Percentiles rank a stretch among this genome's conserved stretches.
phyloP scores from a whole-genome alignment of 2,888 invertebrate genomes.

The Dicyrtoma fusca region DNA sequence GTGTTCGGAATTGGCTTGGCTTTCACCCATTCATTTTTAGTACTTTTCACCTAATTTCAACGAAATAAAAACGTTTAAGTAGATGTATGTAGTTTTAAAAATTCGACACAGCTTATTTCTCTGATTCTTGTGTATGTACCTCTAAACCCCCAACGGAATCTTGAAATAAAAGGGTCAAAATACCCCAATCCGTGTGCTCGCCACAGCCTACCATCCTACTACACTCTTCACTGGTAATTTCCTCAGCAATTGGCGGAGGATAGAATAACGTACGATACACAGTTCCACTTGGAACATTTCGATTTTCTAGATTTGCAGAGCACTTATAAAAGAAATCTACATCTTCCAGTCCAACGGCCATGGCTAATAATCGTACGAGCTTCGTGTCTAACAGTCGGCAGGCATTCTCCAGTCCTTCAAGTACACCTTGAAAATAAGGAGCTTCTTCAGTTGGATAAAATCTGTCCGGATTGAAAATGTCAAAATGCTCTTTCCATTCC shows the following conservation, averaged over 20 bases:
- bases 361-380: background rate
- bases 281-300: background rate
- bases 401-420: background rate
- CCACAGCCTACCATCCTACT: background rate
- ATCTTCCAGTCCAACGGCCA: background rate
- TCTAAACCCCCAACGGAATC: constrained; percentile 15
- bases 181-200: background rate
- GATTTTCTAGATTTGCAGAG: background rate
- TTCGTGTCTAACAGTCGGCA: background rate
- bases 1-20: background rate
- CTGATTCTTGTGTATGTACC: background rate
- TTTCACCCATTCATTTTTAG: background rate
- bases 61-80: background rate
- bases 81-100: background rate
- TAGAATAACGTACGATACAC: constrained; percentile 4
- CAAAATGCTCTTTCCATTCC: background rate
- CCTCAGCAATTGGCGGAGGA: background rate
- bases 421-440: background rate
- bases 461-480: background rate
- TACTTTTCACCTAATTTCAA: background rate
- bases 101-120: background rate
- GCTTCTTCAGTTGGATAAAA: constrained; percentile 8
- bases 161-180: constrained; percentile 9
- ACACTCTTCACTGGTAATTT: background rate
- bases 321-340: background rate